Percentiles rank a stretch among this genome's conserved stretches.
phyloP scores from a whole-genome alignment of 2,888 invertebrate species.

The Cerceris rybyensis region DNA sequence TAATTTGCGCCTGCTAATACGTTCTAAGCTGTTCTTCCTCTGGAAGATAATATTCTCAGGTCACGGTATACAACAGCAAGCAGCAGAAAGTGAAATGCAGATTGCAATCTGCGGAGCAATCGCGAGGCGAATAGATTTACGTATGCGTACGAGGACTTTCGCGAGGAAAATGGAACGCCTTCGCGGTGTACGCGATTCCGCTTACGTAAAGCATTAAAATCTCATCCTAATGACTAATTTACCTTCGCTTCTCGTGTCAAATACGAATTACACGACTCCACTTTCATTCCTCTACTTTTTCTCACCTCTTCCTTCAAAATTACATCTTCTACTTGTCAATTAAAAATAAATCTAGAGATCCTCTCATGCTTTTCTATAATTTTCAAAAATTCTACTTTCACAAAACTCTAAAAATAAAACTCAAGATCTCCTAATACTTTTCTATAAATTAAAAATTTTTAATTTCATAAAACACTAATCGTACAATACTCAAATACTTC shows the following conservation, averaged over 20 bases:
- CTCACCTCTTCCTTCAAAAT: too few relatives aligned
- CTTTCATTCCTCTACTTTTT: background rate
- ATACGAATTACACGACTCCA: background rate
- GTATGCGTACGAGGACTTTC: slow-evolving; percentile 43
- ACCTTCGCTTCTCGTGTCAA: background rate
- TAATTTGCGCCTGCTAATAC: slow-evolving; percentile 10
- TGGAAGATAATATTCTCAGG: slow-evolving; percentile 23
- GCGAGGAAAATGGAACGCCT: slow-evolving; percentile 47
- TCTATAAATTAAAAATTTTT: too few relatives aligned
- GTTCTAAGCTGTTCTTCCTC: slow-evolving; percentile 6
- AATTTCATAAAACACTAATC: too few relatives aligned
- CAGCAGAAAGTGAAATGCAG: slow-evolving; percentile 50
- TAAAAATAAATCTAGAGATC: too few relatives aligned
- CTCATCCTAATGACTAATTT: background rate
- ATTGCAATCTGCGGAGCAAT: slow-evolving; percentile 37
- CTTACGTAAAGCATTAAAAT: slow-evolving; percentile 37
- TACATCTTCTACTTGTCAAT: too few relatives aligned
- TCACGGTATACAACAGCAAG: slow-evolving; percentile 13
- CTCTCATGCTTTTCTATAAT: too few relatives aligned
- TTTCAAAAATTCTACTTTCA: too few relatives aligned
- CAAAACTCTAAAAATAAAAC: too few relatives aligned
- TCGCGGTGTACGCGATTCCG: slow-evolving; percentile 3
- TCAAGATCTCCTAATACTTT: too few relatives aligned
- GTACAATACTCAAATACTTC: too few relatives aligned
- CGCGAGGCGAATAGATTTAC: slow-evolving; percentile 42